A percentile compares a stretch with the other conserved stretches of the same genome.
These are phyloP conservation scores for Ganaspis sp. DNA, from an alignment of 1,140 invertebrate genomes.

Conservation along the genomic window DNA sequence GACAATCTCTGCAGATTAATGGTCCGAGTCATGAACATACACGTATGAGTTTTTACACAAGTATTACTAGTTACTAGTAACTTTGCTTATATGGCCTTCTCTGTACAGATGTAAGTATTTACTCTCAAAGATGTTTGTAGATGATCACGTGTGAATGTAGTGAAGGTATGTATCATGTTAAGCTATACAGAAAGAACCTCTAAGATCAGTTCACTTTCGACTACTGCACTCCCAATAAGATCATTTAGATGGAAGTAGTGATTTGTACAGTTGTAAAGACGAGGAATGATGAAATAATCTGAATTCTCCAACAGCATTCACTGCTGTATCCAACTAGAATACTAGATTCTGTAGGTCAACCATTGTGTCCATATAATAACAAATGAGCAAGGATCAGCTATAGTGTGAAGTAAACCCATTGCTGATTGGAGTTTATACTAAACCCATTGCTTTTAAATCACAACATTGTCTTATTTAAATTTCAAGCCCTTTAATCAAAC, in stretches of 20 bases:
- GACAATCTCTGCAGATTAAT: constrained; percentile 62
- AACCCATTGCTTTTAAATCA: too few species aligned
- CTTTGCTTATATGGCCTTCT: constrained; percentile 6
- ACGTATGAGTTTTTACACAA: constrained; percentile 27
- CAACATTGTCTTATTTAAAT: too few species aligned
- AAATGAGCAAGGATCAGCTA: background rate
- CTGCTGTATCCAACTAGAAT: background rate
- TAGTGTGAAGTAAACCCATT: background rate
- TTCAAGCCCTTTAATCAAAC: too few species aligned
- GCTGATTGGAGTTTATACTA: too few species aligned
- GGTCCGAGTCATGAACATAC: constrained; percentile 33
- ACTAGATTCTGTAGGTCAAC: constrained; percentile 5
- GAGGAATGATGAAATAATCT: constrained; percentile 24
- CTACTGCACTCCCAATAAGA: constrained; percentile 24
- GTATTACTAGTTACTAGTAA: constrained; percentile 24
- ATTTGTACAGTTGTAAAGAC: background rate
- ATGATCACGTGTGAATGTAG: background rate
- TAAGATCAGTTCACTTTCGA: constrained; percentile 19
- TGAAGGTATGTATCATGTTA: background rate
- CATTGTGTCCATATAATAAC: background rate
- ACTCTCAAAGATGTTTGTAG: background rate
- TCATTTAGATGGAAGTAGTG: constrained; percentile 10
- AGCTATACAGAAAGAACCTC: constrained; percentile 17
- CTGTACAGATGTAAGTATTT: background rate
- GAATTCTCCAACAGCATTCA: constrained; percentile 8